These are phyloP conservation scores for Habrosyne pyritoides DNA, from an alignment of 2,888 invertebrate genomes.

Conservation along the genomic window DNA sequence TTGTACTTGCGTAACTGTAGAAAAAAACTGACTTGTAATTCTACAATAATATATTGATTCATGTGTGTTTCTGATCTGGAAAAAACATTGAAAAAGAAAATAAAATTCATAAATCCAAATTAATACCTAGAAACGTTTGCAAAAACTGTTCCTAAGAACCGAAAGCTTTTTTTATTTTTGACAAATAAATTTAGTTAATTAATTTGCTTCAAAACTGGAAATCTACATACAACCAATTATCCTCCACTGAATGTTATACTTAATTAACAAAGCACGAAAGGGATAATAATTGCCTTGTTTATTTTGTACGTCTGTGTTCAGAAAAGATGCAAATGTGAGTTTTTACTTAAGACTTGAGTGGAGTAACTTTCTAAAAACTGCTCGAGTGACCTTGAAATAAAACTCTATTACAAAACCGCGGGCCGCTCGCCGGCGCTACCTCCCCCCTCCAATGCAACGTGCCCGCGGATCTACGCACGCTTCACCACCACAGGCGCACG, in stretches of 20 bases:
- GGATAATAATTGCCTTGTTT: not conserved
- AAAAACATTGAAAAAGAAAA: not conserved
- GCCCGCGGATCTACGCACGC: conserved; percentile 68
- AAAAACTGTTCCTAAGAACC: too few relatives aligned
- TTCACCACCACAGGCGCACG: conserved; percentile 53
- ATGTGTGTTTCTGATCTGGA: not conserved
- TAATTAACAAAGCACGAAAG: not conserved
- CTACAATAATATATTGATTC: not conserved
- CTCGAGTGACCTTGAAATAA: conserved; percentile 83
- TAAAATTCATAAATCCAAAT: too few relatives aligned
- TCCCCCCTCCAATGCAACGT: conserved; percentile 59
- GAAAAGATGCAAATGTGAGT: conserved; percentile 45
- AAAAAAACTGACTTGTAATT: not conserved
- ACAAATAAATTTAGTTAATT: too few relatives aligned
- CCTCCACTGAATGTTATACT: too few relatives aligned
- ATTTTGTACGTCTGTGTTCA: not conserved
- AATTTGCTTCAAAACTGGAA: conserved; percentile 32
- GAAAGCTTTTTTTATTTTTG: too few relatives aligned
- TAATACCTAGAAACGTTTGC: too few relatives aligned
- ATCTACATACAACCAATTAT: conserved; percentile 12
- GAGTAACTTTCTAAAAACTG: conserved; percentile 84
- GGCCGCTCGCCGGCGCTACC: conserved; percentile 72
- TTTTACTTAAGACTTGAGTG: conserved; percentile 68
- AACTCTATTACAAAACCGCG: conserved; percentile 82
- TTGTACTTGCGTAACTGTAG: not conserved